Conservation (phyloP, 2,888 invertebrate species). For the Gandaritis pyraliata region DNA sequence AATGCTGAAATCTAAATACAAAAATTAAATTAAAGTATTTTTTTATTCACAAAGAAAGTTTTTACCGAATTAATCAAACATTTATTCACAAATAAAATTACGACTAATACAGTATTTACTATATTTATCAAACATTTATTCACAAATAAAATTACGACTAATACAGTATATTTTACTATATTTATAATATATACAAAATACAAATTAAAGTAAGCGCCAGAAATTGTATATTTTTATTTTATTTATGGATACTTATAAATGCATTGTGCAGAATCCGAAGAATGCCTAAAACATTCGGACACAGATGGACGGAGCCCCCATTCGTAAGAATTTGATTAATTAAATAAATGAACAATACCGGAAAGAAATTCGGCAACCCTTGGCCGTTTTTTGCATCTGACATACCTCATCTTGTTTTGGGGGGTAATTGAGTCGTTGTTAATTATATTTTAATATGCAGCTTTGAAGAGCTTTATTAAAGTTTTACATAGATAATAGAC, state of each 20-base stretch:
- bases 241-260: background rate
- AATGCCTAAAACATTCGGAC: conserved; percentile 72
- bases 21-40: too few relatives aligned
- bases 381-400: conserved; percentile 74
- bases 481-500: too few relatives aligned
- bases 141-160: too few relatives aligned
- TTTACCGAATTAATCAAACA: too few relatives aligned
- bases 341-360: conserved; percentile 79
- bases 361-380: conserved; percentile 80
- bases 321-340: conserved; percentile 83
- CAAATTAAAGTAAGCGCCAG: too few relatives aligned
- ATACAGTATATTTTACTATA: too few relatives aligned
- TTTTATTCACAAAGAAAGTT: too few relatives aligned
- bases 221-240: background rate
- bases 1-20: too few relatives aligned
- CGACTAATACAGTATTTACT: too few relatives aligned
- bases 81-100: too few relatives aligned
- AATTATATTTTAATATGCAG: conserved; percentile 68
- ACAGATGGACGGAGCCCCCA: conserved; percentile 65
- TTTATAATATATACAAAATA: too few relatives aligned
- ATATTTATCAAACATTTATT: too few relatives aligned
- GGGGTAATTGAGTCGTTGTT: conserved; percentile 77
- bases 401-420: conserved; percentile 72
- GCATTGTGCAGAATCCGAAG: background rate
- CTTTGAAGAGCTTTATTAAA: conserved; percentile 47